Evolutionary conservation across 2,888 invertebrate genomes (phyloP), one percentile per base, ranked within the genome.

Genomic region (Acleris sparsana): DNA sequence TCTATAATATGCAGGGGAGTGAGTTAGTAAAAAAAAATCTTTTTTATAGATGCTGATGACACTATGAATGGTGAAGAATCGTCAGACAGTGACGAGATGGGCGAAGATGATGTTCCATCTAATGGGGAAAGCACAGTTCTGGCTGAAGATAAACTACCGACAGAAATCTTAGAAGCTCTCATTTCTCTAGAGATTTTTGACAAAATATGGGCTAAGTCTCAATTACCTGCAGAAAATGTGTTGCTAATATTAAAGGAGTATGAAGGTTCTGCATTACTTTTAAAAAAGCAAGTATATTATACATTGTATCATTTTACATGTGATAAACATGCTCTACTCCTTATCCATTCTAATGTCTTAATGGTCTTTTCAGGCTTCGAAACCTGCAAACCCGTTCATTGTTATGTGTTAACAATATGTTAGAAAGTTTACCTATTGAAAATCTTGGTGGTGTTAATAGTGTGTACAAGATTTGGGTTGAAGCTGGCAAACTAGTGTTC

Each of bases 381-480:
- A 93, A 88, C 57, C 80, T 96, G 51, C 94, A 95, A 75, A 93
- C 94, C n/a, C 89, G 95, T 74, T 94, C 95, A 1, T 85, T 96
- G 52, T 84, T 96, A 17, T 96, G 96, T 74, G 80, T 95, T 58
- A 96, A 95, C 83, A 96, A 96, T 82, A 88, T 96, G 74, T 87
- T 96, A 57, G 93, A 94, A 22, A 90, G 91, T 56, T 81, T 96
- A 62, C 94, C 94, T 44, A 84, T 94, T 3, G 94, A 94, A 48
- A 93, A 94, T 72, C 85, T 96, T 44, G 96, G 96, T 5, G 96
- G 95, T 6, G 84, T 93, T n/a, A 89, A 93, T 71, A 91, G 93
- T 17, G 86, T 95, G 1, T 95, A 93, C 75, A 93, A 92, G 75
- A 92, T 96, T 57, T 96, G 96, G 96, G 88, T 94, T 1, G 94